Conservation (phyloP, 2,113 vertebrate genomes). For the Trogon surrucura region DNA sequence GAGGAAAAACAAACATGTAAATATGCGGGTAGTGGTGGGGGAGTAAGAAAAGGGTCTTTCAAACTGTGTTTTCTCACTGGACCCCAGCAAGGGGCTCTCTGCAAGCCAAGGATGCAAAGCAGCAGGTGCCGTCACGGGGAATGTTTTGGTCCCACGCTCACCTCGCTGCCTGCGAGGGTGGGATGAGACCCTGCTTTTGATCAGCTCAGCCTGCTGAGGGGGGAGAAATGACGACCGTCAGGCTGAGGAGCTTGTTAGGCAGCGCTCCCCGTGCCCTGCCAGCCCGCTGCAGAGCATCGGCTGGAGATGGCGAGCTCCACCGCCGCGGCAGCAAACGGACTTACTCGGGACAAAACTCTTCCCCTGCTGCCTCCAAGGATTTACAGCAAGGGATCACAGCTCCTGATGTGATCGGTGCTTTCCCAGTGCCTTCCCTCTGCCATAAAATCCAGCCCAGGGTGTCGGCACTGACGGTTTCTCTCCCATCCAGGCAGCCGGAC, state of each 20-base stretch:
- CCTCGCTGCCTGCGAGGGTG: neutral
- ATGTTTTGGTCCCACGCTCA: rapidly evolving
- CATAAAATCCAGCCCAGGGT: neutral
- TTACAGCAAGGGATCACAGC: neutral
- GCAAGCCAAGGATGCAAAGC: neutral
- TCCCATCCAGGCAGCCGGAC: neutral
- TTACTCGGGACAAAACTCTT: neutral
- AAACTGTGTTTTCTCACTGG: neutral
- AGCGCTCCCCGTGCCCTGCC: neutral
- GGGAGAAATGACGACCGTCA: neutral
- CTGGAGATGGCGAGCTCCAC: too few species aligned
- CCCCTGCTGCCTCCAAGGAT: neutral
- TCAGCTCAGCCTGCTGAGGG: neutral
- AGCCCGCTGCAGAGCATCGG: too few species aligned
- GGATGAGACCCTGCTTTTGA: neutral
- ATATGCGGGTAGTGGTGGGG: neutral
- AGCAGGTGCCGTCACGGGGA: neutral
- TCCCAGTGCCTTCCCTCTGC: neutral
- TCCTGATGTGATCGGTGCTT: neutral
- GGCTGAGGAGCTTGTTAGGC: rapidly evolving
- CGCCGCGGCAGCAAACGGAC: too few species aligned
- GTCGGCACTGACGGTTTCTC: neutral
- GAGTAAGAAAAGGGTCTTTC: neutral
- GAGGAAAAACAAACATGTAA: neutral
- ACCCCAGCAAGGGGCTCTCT: neutral